Evolutionary conservation across 2,888 invertebrate species (phyloP).

Genomic region (Abscondita cerata): DNA sequence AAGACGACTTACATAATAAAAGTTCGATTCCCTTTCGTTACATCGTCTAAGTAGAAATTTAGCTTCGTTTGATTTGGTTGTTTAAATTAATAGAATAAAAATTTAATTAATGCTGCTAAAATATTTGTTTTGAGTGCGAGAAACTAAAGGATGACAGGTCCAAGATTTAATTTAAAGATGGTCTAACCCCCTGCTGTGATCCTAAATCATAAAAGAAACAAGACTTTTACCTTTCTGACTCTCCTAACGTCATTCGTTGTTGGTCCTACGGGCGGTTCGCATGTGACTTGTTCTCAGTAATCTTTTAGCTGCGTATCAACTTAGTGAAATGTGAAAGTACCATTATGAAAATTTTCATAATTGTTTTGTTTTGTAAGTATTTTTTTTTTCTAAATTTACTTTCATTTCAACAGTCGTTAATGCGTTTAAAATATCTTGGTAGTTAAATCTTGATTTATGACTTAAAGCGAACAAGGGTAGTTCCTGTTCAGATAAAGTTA

Average conservation of each 20-base stretch:
- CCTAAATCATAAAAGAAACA: conserved; percentile 16
- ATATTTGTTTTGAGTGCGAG: background rate
- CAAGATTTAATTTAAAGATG: conserved; percentile 25
- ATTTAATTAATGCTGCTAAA: too few relatives aligned
- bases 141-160: conserved; percentile 14
- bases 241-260: conserved; percentile 19
- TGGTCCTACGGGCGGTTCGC: conserved; percentile 2
- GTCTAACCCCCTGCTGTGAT: conserved; percentile 25
- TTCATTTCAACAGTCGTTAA: background rate
- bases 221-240: conserved; percentile 7
- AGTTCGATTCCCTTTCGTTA: too few relatives aligned
- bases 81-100: too few relatives aligned
- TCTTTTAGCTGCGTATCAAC: too few relatives aligned
- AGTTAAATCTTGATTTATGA: background rate
- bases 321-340: background rate
- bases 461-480: background rate
- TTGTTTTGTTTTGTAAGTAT: conserved; percentile 6
- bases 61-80: too few relatives aligned
- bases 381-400: background rate
- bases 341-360: conserved; percentile 4
- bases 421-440: background rate
- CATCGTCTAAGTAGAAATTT: too few relatives aligned
- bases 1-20: too few relatives aligned
- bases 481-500: background rate
- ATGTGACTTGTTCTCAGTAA: conserved; percentile 14